Evolutionary conservation across 2,113 vertebrate genomes (phyloP), one percentile per base, ranked within the genome.

Genomic region (Megaleporinus macrocephalus): DNA sequence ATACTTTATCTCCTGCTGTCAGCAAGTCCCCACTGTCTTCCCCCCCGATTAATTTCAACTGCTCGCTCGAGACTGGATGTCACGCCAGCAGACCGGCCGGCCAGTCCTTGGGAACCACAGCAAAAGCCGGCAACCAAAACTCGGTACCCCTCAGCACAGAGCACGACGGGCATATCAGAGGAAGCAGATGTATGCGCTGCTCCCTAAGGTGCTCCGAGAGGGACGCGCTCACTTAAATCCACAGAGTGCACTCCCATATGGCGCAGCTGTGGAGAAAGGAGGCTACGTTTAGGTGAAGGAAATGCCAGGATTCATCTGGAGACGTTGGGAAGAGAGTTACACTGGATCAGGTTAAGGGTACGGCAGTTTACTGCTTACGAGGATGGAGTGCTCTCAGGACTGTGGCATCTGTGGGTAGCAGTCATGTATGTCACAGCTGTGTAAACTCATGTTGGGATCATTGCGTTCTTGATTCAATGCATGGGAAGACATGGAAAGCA

Each of bases 1-100:
- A 87, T 89, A 86, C 51, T 80, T 90, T 91, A 91, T 92, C 90
- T 82, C 74, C 68, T 78, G 81, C 87, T 89, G 86, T 90, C 90
- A 91, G 90, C 81, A 66, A 84, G 86, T 89, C 88, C 88, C 88
- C 73, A 73, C 86, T 89, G 89, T 89, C 85, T 82, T 78, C 26
- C 41, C 76, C 68, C 41, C 41, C 41, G 85, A 91, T 89, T 90
- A 89, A 91, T 89, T 90, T 79, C 85, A 83, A 88, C 86, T 80
- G 73, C 88, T 74, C 30, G 41, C 71, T 81, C 29, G 49, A 81
- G 72, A 81, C 33, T 9, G 24, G 73, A 75, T 76, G 72, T 68
- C 62, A 81, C 61, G 49, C 78, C 44, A 55, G 26, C 68, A 10
- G 0, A n/a, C 70, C 30, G 26, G 69, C 79, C 20, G 18, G 22